Evolutionary conservation across 2,797 vertebrate species (phyloP).

Genomic region (Gymnodraco acuticeps): DNA sequence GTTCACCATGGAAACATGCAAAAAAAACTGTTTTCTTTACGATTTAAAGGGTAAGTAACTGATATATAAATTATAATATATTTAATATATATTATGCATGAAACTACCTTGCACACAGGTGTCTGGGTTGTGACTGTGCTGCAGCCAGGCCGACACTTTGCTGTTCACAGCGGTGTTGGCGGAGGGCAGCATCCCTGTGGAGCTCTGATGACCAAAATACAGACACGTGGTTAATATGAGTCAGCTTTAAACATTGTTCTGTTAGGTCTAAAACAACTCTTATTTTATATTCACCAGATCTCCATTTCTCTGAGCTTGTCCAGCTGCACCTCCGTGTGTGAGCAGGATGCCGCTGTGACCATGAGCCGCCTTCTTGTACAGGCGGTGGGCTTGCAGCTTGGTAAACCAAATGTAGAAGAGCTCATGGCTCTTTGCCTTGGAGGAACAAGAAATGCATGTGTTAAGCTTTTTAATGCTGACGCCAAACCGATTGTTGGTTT

Average conservation of each 20-base stretch:
- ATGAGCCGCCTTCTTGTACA: constrained; percentile 80
- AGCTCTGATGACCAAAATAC: constrained; percentile 46
- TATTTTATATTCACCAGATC: constrained; percentile 68
- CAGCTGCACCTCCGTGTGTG: constrained; percentile 21
- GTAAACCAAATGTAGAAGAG: constrained; percentile 93
- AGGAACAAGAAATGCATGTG: neutral
- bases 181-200: constrained; percentile 65
- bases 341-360: constrained; percentile 72
- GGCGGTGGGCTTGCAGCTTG: constrained; percentile 91
- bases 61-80: too few species aligned
- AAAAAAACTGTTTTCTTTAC: too few species aligned
- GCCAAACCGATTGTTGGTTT: fast-evolving
- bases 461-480: neutral
- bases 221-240: neutral
- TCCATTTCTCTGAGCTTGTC: constrained; percentile 73
- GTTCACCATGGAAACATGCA: too few species aligned
- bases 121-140: constrained; percentile 88
- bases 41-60: too few species aligned
- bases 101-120: constrained; percentile 88
- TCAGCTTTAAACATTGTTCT: fast-evolving
- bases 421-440: constrained; percentile 91
- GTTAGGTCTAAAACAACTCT: neutral
- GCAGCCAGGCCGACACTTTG: constrained; percentile 93
- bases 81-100: neutral
- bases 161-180: constrained; percentile 80